A percentile compares a stretch with the other conserved stretches of the same genome.
Evolutionary conservation across 1,140 invertebrate genomes (phyloP).

Genomic region (Pseudomyrmex flavicornis): DNA sequence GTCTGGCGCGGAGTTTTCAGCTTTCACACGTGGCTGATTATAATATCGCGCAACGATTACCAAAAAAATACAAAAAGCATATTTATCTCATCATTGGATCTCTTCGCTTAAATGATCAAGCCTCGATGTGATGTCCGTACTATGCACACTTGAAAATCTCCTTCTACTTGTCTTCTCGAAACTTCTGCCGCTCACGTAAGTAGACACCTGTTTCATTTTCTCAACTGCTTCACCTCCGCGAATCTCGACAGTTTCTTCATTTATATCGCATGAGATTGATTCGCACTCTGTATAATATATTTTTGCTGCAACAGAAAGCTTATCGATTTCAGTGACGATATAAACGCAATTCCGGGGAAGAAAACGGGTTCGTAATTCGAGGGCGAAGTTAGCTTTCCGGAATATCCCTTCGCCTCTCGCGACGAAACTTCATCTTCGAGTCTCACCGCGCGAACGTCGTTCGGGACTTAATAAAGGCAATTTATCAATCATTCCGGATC

Average conservation of each 20-base stretch:
- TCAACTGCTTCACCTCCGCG: background rate
- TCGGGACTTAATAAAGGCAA: constrained; percentile 53
- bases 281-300: too few species aligned
- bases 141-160: constrained; percentile 43
- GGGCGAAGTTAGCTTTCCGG: constrained; percentile 8
- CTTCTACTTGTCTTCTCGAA: constrained; percentile 59
- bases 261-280: background rate
- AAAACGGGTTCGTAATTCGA: background rate
- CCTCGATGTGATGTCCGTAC: constrained; percentile 50
- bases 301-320: background rate
- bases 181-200: constrained; percentile 76
- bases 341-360: background rate
- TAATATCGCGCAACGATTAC: background rate
- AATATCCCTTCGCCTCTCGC: constrained; percentile 11
- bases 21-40: too few species aligned
- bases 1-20: constrained; percentile 9
- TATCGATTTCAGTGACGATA: background rate
- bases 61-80: background rate
- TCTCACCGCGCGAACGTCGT: constrained; percentile 17
- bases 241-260: background rate
- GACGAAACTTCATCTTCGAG: constrained; percentile 40
- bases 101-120: constrained; percentile 1
- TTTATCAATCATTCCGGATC: constrained; percentile 58
- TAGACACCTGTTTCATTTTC: constrained; percentile 70
- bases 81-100: background rate